phyloP scores from a whole-genome alignment of 2,113 vertebrate genomes.

The Leucosticte australis region DNA sequence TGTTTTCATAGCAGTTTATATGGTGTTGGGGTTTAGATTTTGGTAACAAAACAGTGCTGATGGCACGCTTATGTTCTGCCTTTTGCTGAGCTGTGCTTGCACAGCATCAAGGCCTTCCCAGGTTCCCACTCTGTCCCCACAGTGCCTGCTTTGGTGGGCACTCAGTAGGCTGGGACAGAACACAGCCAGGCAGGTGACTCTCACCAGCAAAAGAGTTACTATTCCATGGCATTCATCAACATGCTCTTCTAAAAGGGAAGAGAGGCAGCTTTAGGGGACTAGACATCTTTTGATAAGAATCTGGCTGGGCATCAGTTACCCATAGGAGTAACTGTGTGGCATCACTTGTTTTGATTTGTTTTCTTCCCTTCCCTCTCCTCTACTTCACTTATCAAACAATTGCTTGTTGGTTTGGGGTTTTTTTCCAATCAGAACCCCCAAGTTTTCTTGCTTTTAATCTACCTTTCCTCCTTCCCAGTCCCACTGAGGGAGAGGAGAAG shows the following conservation, averaged over 20 bases:
- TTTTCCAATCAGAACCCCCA: neutral
- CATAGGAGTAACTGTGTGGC: neutral
- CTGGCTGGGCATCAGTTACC: neutral
- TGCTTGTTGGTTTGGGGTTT: accelerated
- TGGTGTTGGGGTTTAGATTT: neutral
- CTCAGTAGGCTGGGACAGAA: neutral
- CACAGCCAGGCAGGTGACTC: neutral
- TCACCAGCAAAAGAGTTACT: neutral
- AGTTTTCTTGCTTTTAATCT: neutral
- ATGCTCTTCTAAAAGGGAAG: neutral
- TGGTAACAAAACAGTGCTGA: neutral
- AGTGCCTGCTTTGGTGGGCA: neutral
- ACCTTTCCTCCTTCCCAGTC: neutral
- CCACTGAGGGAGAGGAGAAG: neutral
- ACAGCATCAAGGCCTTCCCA: neutral
- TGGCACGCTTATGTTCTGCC: neutral
- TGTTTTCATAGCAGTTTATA: neutral
- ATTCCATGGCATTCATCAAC: neutral
- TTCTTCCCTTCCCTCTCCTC: neutral
- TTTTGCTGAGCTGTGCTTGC: neutral
- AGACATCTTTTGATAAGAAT: neutral
- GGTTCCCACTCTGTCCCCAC: neutral
- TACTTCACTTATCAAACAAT: neutral
- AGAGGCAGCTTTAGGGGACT: neutral
- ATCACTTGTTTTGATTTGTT: neutral